Percentiles rank a stretch among this genome's conserved stretches.
Conservation (phyloP, 2,113 vertebrate genomes). For the Ictalurus furcatus region DNA sequence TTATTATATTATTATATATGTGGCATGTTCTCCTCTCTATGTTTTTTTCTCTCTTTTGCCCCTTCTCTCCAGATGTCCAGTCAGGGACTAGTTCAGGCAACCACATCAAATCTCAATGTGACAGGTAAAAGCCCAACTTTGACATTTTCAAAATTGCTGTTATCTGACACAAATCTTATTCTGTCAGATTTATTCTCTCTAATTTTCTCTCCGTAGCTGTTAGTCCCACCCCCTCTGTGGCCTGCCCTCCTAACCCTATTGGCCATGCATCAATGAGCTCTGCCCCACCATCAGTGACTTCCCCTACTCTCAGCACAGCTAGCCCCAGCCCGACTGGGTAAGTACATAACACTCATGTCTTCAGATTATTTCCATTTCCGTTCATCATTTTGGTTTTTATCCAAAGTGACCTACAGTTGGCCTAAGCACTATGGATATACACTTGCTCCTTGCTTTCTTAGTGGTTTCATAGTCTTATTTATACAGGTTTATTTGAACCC, state of each 20-base stretch:
- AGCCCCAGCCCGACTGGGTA: conserved; percentile 85
- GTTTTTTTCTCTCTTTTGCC: not conserved
- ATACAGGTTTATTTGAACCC: not conserved
- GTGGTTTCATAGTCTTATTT: not conserved
- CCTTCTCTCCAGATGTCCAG: conserved; percentile 67
- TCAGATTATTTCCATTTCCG: not conserved
- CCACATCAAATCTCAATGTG: conserved; percentile 72
- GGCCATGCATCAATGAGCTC: conserved; percentile 74
- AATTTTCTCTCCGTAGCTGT: conserved; percentile 67
- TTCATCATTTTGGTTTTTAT: not conserved
- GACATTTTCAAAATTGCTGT: not conserved
- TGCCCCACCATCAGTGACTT: conserved; percentile 78
- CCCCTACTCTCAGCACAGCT: conserved; percentile 81
- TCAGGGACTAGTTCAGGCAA: conserved; percentile 72
- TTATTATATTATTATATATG: no score
- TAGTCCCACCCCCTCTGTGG: conserved; percentile 77
- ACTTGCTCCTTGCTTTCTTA: not conserved
- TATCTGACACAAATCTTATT: not conserved
- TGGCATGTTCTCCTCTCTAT: not conserved
- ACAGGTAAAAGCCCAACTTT: conserved; percentile 64
- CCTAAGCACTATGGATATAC: not conserved
- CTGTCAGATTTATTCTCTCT: conserved; percentile 23
- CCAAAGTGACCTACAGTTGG: not conserved
- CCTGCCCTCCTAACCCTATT: conserved; percentile 78
- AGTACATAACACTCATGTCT: conserved; percentile 52